These are phyloP conservation scores for Octodon degus DNA, from an alignment of 2,113 vertebrate genomes.

Conservation along the genomic window DNA sequence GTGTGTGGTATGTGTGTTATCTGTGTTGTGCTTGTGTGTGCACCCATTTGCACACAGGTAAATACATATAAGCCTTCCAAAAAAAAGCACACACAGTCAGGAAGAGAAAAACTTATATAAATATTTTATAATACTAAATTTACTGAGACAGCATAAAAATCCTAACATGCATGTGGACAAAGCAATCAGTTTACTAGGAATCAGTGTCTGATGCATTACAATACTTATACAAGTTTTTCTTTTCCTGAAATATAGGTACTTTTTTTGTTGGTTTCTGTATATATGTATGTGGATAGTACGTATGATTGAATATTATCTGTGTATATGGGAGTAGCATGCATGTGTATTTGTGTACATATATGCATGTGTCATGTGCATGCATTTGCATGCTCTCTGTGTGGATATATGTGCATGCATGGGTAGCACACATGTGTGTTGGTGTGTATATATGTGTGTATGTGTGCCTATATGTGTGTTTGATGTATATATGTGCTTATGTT, in stretches of 20 bases:
- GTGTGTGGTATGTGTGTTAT: background rate
- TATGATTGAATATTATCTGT: background rate
- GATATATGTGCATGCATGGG: background rate
- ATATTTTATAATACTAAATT: background rate
- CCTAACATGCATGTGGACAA: too few species aligned
- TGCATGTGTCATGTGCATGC: background rate
- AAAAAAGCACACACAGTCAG: background rate
- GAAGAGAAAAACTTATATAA: background rate
- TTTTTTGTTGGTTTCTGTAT: background rate
- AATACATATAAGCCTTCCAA: background rate
- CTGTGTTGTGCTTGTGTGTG: background rate
- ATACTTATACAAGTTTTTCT: background rate
- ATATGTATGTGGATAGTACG: too few species aligned
- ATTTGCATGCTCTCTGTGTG: background rate
- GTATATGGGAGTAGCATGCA: background rate
- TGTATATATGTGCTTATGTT: background rate
- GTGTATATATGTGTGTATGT: background rate
- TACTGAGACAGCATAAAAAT: too few species aligned
- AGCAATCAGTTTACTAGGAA: too few species aligned
- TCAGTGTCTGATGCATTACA: background rate
- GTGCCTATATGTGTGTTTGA: background rate
- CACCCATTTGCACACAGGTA: background rate
- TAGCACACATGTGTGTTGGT: background rate
- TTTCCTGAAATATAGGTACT: background rate
- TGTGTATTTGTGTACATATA: background rate